Conservation (phyloP, 2,113 vertebrate species). For the Periophthalmus modestus region DNA sequence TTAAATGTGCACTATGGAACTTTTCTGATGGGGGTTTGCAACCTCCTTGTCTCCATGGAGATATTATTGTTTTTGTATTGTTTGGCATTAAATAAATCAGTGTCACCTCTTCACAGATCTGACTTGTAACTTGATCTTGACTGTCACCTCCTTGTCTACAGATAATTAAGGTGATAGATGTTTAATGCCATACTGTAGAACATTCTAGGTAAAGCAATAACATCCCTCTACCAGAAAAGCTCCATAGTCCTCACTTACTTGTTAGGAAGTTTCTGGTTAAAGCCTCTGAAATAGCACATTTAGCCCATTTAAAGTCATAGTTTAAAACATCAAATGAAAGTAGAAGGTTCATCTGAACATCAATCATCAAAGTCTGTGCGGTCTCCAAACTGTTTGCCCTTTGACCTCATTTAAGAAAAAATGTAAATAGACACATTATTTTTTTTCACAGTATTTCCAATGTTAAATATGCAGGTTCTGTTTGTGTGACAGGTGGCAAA, state of each 20-base stretch:
- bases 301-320: background rate
- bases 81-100: no score
- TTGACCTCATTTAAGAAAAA: background rate
- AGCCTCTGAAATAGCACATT: background rate
- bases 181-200: background rate
- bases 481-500: constrained; percentile 55
- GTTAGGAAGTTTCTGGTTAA: no score
- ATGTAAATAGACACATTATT: background rate
- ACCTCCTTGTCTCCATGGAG: no score
- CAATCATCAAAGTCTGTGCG: background rate
- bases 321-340: background rate
- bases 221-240: background rate
- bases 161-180: no score
- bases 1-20: no score
- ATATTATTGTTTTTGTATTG: no score
- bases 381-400: background rate
- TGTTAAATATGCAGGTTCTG: constrained; percentile 24
- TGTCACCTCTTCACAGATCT: no score
- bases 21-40: no score
- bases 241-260: no score
- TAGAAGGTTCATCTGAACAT: background rate
- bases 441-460: constrained; percentile 8
- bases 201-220: background rate
- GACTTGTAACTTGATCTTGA: no score
- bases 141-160: no score